These are phyloP conservation scores for Sebastes itinus DNA, from an alignment of 2,797 vertebrate genomes.

Conservation along the genomic window DNA sequence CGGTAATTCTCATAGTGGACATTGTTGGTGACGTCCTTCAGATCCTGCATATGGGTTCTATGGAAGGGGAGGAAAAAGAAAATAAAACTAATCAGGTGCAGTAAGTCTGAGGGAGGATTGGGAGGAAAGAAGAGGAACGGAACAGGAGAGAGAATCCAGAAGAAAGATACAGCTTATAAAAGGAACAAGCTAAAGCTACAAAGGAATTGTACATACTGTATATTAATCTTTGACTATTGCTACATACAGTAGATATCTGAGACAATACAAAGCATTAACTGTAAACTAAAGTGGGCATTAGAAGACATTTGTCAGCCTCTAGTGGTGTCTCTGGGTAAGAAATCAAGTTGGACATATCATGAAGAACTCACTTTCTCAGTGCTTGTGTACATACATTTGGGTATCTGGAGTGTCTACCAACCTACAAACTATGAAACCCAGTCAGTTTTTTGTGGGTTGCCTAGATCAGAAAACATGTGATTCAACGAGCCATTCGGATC, in stretches of 20 bases:
- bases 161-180: background rate
- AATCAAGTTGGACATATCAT: background rate
- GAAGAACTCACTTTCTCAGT: too few species aligned
- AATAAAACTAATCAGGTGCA: background rate
- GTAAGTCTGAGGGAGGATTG: background rate
- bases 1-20: slow-evolving; percentile 86
- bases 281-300: background rate
- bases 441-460: too few species aligned
- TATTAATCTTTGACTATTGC: background rate
- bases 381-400: too few species aligned
- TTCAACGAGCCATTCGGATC: too few species aligned
- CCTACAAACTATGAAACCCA: too few species aligned
- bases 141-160: background rate
- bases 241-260: background rate
- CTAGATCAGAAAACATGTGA: too few species aligned
- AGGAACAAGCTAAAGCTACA: background rate
- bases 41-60: slow-evolving; percentile 85
- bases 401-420: too few species aligned
- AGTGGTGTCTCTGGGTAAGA: background rate
- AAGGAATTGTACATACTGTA: background rate
- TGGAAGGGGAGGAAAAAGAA: background rate
- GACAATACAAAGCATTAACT: background rate
- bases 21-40: slow-evolving; percentile 86
- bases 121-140: background rate
- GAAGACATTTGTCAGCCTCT: background rate